phyloP scores from a whole-genome alignment of 2,888 invertebrate genomes.

The Meandrusa payeni region DNA sequence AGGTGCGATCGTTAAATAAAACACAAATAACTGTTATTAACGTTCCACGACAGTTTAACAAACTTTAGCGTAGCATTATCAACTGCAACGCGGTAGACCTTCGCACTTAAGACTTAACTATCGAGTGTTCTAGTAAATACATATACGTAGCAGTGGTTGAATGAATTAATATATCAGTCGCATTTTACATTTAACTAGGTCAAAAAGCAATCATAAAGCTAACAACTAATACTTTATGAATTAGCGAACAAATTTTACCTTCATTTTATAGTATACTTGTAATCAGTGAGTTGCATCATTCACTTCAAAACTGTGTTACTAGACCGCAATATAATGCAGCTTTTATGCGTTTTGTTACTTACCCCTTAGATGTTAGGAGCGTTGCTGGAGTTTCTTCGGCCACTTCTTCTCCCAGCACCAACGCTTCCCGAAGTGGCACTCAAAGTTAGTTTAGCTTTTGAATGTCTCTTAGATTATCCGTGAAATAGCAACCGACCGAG shows the following conservation, averaged over 20 bases:
- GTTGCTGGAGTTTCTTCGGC: no score
- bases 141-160: constrained; percentile 7
- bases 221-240: constrained; percentile 10
- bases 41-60: constrained; percentile 11
- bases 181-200: constrained; percentile 19
- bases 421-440: no score
- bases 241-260: constrained; percentile 8
- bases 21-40: constrained; percentile 21
- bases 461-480: no score
- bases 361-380: no score
- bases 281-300: not conserved
- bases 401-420: no score
- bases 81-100: constrained; percentile 10
- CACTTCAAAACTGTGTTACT: no score
- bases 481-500: no score
- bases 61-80: constrained; percentile 1
- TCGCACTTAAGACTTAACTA: constrained; percentile 10
- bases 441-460: no score
- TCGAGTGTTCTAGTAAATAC: constrained; percentile 15
- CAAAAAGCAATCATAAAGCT: constrained; percentile 10
- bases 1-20: constrained; percentile 15
- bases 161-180: constrained; percentile 12
- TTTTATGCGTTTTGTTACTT: constrained; percentile 36
- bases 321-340: no score
- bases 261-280: not conserved